These are phyloP conservation scores for Epistrophella euchroma DNA, from an alignment of 2,888 invertebrate species.

Conservation along the genomic window DNA sequence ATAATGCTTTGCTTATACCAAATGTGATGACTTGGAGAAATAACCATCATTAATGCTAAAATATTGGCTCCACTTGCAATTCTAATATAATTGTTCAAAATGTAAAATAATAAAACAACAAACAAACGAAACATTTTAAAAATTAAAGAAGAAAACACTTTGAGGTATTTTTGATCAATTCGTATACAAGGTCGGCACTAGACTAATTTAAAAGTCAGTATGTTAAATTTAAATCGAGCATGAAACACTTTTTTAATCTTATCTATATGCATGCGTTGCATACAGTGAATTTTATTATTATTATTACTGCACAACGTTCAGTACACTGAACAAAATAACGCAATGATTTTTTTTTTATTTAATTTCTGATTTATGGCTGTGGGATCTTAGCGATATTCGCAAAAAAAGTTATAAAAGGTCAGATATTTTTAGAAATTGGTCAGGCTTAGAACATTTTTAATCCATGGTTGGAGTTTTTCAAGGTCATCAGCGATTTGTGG, in stretches of 20 bases:
- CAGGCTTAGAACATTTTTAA: too few species aligned
- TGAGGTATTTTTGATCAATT: constrained; percentile 45
- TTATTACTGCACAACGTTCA: not conserved
- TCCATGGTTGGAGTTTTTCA: too few species aligned
- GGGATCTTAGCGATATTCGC: too few species aligned
- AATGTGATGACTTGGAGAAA: constrained; percentile 78
- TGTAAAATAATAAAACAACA: not conserved
- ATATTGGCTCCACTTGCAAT: constrained; percentile 70
- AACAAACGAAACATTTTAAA: constrained; percentile 3
- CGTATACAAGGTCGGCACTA: not conserved
- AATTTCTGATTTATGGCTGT: too few species aligned
- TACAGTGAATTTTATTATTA: not conserved
- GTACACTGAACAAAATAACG: not conserved
- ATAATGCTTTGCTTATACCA: constrained; percentile 57
- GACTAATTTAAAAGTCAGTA: not conserved
- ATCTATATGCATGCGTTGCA: not conserved
- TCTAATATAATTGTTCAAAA: not conserved
- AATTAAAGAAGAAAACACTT: not conserved
- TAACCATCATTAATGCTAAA: constrained; percentile 76
- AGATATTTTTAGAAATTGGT: too few species aligned
- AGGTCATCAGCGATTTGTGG: too few species aligned
- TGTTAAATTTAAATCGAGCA: not conserved
- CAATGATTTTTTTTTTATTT: too few species aligned
- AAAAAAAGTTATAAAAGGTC: too few species aligned
- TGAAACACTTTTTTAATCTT: not conserved